phyloP scores from a whole-genome alignment of 2,888 invertebrate genomes.

The Spodoptera picta region DNA sequence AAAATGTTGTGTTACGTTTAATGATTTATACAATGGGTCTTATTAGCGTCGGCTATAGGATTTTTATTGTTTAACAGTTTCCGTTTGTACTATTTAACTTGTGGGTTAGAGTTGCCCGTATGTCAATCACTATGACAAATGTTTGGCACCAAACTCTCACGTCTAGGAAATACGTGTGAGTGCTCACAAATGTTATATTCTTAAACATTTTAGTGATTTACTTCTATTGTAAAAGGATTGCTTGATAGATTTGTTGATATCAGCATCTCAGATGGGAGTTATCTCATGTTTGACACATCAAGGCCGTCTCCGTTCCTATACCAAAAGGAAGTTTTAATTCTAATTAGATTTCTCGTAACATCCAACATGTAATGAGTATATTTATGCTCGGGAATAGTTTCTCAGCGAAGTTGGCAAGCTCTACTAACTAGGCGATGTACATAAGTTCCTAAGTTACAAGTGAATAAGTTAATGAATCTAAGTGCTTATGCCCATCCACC shows the following conservation, averaged over 20 bases:
- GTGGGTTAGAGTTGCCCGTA: constrained; percentile 6
- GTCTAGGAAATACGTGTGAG: background rate
- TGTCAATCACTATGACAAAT: constrained; percentile 25
- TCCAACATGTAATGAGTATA: constrained; percentile 48
- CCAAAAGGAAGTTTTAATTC: constrained; percentile 44
- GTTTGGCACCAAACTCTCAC: constrained; percentile 5
- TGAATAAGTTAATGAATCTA: constrained; percentile 48
- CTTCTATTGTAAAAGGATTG: constrained; percentile 1
- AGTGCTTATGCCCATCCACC: constrained; percentile 42
- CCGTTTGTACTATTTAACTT: constrained; percentile 4
- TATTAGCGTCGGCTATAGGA: constrained; percentile 31
- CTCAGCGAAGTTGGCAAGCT: constrained; percentile 50
- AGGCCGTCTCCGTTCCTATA: constrained; percentile 26
- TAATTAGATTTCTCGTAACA: constrained; percentile 48
- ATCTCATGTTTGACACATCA: constrained; percentile 33
- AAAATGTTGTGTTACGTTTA: constrained; percentile 41
- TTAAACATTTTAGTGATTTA: constrained; percentile 13
- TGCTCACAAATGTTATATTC: constrained; percentile 19
- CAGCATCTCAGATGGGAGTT: constrained; percentile 2
- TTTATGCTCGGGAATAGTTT: constrained; percentile 43
- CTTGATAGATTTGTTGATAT: constrained; percentile 16
- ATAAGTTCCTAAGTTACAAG: constrained; percentile 29
- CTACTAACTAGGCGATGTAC: constrained; percentile 22
- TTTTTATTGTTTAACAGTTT: constrained; percentile 22
- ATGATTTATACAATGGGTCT: constrained; percentile 45